phyloP scores from a whole-genome alignment of 2,888 invertebrate genomes.

The Charanyca ferruginea region DNA sequence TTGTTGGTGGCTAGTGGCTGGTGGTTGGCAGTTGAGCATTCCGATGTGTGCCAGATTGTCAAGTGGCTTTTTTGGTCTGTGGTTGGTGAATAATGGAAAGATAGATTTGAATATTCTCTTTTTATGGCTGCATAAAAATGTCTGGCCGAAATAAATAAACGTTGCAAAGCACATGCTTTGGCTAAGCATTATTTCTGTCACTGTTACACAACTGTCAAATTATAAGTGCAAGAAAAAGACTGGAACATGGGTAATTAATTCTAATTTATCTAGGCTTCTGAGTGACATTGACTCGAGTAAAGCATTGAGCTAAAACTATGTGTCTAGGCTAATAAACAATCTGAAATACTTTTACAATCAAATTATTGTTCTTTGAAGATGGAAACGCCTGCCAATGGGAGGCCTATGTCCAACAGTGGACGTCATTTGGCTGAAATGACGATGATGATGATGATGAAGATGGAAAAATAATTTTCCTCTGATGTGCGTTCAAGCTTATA shows the following conservation, averaged over 20 bases:
- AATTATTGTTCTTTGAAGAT: constrained; percentile 18
- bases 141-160: neutral
- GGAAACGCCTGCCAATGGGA: too few relatives aligned
- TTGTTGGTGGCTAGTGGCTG: constrained; percentile 39
- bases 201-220: neutral
- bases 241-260: neutral
- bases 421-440: too few relatives aligned
- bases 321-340: constrained; percentile 8
- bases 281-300: neutral
- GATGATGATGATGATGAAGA: too few relatives aligned
- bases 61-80: constrained; percentile 31
- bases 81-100: constrained; percentile 18
- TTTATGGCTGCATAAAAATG: neutral
- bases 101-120: constrained; percentile 4
- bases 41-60: constrained; percentile 55
- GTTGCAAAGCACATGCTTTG: neutral
- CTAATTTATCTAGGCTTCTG: neutral
- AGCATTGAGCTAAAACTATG: too few relatives aligned
- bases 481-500: constrained; percentile 1
- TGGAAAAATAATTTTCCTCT: neutral
- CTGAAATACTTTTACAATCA: neutral
- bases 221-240: neutral
- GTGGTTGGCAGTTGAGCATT: constrained; percentile 24
- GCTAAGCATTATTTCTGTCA: neutral
- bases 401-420: too few relatives aligned